These are phyloP conservation scores for Leucania comma DNA, from an alignment of 2,888 invertebrate genomes.

Conservation along the genomic window DNA sequence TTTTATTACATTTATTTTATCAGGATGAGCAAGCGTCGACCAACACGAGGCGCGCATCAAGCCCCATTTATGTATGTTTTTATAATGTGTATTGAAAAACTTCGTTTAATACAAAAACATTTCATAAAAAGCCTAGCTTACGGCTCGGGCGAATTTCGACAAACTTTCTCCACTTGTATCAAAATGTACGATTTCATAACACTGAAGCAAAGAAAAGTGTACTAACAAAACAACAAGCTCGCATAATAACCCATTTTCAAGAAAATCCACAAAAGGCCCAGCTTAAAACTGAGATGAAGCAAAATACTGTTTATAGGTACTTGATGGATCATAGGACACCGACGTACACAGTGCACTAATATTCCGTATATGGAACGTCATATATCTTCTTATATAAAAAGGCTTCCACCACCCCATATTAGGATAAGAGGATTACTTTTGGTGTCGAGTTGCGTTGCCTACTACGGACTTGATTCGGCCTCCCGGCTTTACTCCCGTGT, in stretches of 20 bases:
- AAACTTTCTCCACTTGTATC: too few relatives aligned
- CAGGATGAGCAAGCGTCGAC: too few relatives aligned
- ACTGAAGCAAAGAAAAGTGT: neutral
- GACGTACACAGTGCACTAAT: slow-evolving; percentile 54
- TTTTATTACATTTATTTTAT: too few relatives aligned
- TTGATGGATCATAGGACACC: slow-evolving; percentile 39
- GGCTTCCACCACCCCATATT: slow-evolving; percentile 80
- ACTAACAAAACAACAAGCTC: slow-evolving; percentile 21
- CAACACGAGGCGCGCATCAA: too few relatives aligned
- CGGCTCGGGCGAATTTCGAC: too few relatives aligned
- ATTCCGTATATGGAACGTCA: slow-evolving; percentile 48
- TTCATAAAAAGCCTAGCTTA: too few relatives aligned
- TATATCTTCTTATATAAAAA: slow-evolving; percentile 71
- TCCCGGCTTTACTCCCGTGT: slow-evolving; percentile 46
- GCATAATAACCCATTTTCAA: slow-evolving; percentile 11
- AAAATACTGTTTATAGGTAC: slow-evolving; percentile 43
- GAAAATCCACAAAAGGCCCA: slow-evolving; percentile 33
- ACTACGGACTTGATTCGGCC: slow-evolving; percentile 55
- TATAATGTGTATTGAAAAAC: too few relatives aligned
- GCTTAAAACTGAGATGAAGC: slow-evolving; percentile 42
- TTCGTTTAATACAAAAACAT: too few relatives aligned
- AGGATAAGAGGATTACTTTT: slow-evolving; percentile 82
- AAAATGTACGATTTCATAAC: slow-evolving; percentile 5
- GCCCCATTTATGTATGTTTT: too few relatives aligned
- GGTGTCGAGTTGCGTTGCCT: slow-evolving; percentile 72